A percentile compares a stretch with the other conserved stretches of the same genome.
phyloP scores from a whole-genome alignment of 2,888 invertebrate genomes.

The Diarsia rubi region DNA sequence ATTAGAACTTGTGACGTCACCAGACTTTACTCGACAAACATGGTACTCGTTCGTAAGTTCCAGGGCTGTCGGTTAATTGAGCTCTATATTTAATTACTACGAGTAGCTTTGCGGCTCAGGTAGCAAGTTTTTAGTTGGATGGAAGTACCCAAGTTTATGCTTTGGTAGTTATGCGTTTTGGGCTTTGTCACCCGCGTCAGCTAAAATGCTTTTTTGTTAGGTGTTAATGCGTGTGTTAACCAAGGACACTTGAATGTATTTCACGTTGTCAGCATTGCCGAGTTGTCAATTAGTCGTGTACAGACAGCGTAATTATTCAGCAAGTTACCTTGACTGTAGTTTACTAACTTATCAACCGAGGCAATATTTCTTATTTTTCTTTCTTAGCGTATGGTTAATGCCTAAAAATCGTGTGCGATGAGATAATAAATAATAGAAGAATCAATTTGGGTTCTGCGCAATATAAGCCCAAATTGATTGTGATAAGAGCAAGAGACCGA shows the following conservation, averaged over 20 bases:
- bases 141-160: not conserved
- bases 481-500: too few relatives aligned
- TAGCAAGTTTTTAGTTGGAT: constrained; percentile 3
- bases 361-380: not conserved
- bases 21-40: constrained; percentile 56
- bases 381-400: too few relatives aligned
- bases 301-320: not conserved
- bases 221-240: not conserved
- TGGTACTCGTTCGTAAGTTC: constrained; percentile 31
- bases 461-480: too few relatives aligned
- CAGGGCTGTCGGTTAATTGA: constrained; percentile 56
- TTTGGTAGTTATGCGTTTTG: not conserved
- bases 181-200: too few relatives aligned
- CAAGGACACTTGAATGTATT: not conserved
- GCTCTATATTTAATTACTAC: constrained; percentile 37
- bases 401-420: too few relatives aligned
- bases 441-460: too few relatives aligned
- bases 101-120: constrained; percentile 5
- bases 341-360: not conserved
- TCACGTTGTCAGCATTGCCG: not conserved
- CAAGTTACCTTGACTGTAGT: not conserved
- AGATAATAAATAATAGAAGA: too few relatives aligned
- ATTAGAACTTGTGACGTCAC: constrained; percentile 62
- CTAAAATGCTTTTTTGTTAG: not conserved
- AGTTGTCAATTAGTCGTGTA: not conserved